These are phyloP conservation scores for Apogon hyalosoma DNA, from an alignment of 2,797 vertebrate species.

Conservation along the genomic window DNA sequence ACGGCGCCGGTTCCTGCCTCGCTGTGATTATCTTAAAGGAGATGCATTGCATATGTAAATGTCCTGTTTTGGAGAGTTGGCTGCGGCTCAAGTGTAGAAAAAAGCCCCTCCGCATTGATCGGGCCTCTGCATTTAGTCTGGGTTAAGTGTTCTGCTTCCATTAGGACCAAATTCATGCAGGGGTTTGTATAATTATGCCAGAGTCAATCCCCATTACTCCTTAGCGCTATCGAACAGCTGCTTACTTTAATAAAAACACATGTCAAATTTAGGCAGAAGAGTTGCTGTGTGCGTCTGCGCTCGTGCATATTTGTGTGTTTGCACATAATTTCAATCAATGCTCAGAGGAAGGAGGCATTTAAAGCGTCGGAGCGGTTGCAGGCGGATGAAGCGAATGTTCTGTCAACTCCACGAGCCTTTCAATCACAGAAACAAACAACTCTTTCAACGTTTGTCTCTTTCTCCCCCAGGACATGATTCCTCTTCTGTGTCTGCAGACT, in stretches of 20 bases:
- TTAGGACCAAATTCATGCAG: conserved; percentile 92
- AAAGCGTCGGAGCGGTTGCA: conserved; percentile 67
- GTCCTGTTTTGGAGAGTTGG: conserved; percentile 60
- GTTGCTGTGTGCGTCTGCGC: conserved; percentile 33
- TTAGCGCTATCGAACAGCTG: conserved; percentile 95
- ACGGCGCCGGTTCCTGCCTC: conserved; percentile 52
- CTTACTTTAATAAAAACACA: conserved; percentile 95
- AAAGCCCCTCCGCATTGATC: conserved; percentile 86
- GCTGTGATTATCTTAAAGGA: conserved; percentile 77
- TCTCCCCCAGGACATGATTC: conserved; percentile 68
- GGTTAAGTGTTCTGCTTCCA: conserved; percentile 88
- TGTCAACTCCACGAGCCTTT: conserved; percentile 62
- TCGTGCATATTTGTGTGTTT: conserved; percentile 54
- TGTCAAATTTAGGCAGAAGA: conserved; percentile 86
- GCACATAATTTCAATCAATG: conserved; percentile 85
- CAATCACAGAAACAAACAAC: conserved; percentile 72
- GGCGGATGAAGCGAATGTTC: conserved; percentile 59
- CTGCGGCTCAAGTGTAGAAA: conserved; percentile 68
- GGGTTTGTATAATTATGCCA: conserved; percentile 93
- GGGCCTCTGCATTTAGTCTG: conserved; percentile 73
- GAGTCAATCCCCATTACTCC: conserved; percentile 97
- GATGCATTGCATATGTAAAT: conserved; percentile 78
- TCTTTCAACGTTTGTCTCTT: conserved; percentile 72
- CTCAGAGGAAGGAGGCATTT: conserved; percentile 80
- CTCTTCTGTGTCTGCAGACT: conserved; percentile 57